Conservation (phyloP, 1,140 invertebrate species). For the Dolichoris vasculosae region DNA sequence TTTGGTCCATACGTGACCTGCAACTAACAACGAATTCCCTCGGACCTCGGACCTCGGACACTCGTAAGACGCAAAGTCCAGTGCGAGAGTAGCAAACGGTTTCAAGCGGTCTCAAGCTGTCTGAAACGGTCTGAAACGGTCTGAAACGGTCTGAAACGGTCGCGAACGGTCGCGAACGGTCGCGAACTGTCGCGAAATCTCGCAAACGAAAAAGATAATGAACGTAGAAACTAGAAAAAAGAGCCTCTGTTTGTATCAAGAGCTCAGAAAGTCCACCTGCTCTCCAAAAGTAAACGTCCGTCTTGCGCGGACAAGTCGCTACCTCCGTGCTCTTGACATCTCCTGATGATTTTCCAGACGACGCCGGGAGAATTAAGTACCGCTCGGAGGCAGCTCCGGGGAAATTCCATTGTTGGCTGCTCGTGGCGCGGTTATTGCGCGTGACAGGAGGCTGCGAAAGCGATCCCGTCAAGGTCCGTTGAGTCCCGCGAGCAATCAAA, state of each 20-base stretch:
- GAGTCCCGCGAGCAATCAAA: neutral
- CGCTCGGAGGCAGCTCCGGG: neutral
- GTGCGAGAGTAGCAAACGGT: no score
- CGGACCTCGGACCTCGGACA: no score
- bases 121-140: no score
- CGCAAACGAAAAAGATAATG: neutral
- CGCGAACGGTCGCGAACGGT: no score
- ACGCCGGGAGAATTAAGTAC: neutral
- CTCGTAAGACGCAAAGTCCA: no score
- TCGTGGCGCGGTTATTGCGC: no score
- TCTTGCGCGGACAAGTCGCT: neutral
- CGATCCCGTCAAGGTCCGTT: neutral
- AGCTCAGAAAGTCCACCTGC: neutral
- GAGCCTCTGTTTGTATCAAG: neutral
- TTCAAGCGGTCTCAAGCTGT: no score
- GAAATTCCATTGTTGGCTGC: neutral
- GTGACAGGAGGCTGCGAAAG: neutral
- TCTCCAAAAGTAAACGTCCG: no score
- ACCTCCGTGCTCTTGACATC: neutral
- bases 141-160: no score
- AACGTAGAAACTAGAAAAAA: neutral
- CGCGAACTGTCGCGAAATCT: no score
- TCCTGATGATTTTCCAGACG: neutral
- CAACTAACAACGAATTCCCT: no score
- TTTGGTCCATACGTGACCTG: no score